Evolutionary conservation across 1,140 invertebrate species (phyloP), one percentile per base, ranked within the genome.

Genomic region (Pachypeltis micranthus): DNA sequence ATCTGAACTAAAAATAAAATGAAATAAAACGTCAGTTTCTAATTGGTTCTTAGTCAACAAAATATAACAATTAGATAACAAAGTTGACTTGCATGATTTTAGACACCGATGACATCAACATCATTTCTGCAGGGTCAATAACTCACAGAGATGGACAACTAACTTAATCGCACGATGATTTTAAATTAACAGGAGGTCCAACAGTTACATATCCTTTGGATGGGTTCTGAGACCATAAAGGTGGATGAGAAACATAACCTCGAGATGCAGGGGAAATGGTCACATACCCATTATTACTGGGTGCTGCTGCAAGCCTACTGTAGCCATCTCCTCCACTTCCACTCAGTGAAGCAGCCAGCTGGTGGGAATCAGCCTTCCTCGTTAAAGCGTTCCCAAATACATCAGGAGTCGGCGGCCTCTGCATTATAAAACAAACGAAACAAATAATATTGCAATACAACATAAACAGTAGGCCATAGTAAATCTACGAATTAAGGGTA

Each of bases 271-370:
- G 51, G 10, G 62, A 26, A 19, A 57, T 16, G 29, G 62, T 28
- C 10, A 63, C 62, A 51, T 63, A 63, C 14, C 55, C 55, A 63
- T 27, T 31, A 34, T 26, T 27, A 4, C 14, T 14, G 7, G 62
- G 62, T 14, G 54, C 29, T 23, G 25, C 21, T 24, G 51, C 62
- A 31, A 63, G 27, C 12, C n/a, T 34, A 39, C 62, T 25, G 24
- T 63, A 63, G 28, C 62, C 62, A 14, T 63, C 62, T 12, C 51
- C 62, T 47, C 54, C 54, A 57, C 61, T 57, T 24, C 47, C 61
- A 56, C 62, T 63, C 10, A 27, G 4, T 14, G 62, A 63, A 1
- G 57, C 54, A 51, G 56, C 57, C 25, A 47, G 7, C 24, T 63
- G 62, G n/a, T 39, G 34, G n/a, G 29, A 21, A 16, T 55, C 24